phyloP scores from a whole-genome alignment of 1,140 invertebrate genomes.

The Macrobrachium rosenbergii region DNA sequence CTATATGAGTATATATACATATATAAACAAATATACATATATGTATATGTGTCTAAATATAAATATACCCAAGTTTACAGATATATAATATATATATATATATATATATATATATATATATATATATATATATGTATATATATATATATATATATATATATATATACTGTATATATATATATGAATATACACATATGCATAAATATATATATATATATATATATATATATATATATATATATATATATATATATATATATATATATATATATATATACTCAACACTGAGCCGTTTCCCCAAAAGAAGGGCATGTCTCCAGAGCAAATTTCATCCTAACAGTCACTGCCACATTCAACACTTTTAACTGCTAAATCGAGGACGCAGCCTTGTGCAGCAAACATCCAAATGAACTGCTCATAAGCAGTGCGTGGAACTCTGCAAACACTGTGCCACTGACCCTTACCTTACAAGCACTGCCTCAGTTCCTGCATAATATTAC shows the following conservation, averaged over 20 bases:
- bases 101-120: slow-evolving; percentile 18
- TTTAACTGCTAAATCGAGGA: too few species aligned
- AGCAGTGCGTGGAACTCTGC: too few species aligned
- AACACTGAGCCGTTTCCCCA: too few species aligned
- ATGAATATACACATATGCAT: not conserved
- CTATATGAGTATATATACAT: not conserved
- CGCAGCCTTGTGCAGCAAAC: too few species aligned
- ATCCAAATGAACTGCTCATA: too few species aligned
- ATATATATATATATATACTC: not conserved
- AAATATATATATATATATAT: not conserved
- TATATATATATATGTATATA: slow-evolving; percentile 20
- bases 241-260: not conserved
- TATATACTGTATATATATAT: not conserved
- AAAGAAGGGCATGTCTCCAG: too few species aligned
- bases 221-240: not conserved
- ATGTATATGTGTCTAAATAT: not conserved
- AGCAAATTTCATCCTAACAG: too few species aligned
- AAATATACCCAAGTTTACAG: too few species aligned
- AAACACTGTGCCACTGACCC: too few species aligned
- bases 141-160: not conserved
- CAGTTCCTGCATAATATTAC: too few species aligned
- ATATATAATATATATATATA: slow-evolving; percentile 19
- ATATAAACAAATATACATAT: slow-evolving; percentile 4
- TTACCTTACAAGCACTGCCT: too few species aligned
- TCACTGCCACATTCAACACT: too few species aligned